Base-by-base conservation (phyloP, 2,888 invertebrate species). In the Spialia ferax region DNA sequence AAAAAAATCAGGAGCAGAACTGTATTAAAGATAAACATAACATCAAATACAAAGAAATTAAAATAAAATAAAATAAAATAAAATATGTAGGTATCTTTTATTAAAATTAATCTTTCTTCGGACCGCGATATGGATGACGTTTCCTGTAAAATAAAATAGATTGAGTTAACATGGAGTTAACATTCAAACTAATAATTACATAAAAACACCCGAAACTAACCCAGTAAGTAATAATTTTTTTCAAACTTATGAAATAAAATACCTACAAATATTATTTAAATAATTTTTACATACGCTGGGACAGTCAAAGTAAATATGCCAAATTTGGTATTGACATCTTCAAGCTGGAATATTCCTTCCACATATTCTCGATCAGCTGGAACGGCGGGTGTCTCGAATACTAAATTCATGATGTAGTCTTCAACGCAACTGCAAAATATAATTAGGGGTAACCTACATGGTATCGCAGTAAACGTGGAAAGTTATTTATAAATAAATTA, bases 371-470 rank as follows among this genome's bases (percentile, higher is more conserved):
- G 80, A 64, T 91, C 89, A 0, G 91, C 93, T 1, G 86, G 84
- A 2, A 88, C 77, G 0, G 92, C 92, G 5, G 92, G 93, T 0
- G 88, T 91, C 74, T 93, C 93, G 60, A 89, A 93, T 23, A 93
- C 88, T 64, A 91, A 75, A 70, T 93, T 91, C 93, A 92, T 89
- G 22, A 93, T 91, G 75, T 92, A 93, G 72, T 93, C 93, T 74
- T 93, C 92, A n/a, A 93, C 93, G 68, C 93, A 93, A 75, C 93
- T 93, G 80, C 13, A 75, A 76, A 20, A 55, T 15, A 55, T 10
- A 50, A 7, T 15, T 1, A 20, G 10, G 13, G 35, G 13, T 35
- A n/a, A n/a, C n/a, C n/a, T n/a, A n/a, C n/a, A n/a, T n/a, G n/a
- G n/a, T n/a, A n/a, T n/a, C n/a, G n/a, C n/a, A n/a, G n/a, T 45